Conservation (phyloP, 2,797 vertebrate species). For the Enteromius fasciolatus region DNA sequence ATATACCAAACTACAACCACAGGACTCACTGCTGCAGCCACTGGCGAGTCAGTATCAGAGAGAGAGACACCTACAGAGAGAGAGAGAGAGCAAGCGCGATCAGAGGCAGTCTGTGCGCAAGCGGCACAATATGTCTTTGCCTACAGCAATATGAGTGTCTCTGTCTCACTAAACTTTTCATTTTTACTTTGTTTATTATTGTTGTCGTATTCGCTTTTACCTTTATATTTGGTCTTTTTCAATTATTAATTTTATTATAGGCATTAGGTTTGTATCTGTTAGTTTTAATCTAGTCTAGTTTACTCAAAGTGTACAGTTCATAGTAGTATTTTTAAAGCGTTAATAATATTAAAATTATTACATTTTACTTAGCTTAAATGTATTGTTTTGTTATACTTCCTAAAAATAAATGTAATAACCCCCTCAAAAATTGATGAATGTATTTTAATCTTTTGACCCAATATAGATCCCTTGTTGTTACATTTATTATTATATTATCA, state of each 20-base stretch:
- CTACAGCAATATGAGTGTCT: neutral
- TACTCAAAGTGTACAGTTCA: neutral
- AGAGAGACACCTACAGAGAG: slow-evolving; percentile 20
- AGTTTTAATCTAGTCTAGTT: neutral
- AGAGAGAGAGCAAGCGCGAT: slow-evolving; percentile 13
- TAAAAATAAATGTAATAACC: neutral
- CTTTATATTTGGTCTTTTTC: neutral
- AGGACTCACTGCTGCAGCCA: slow-evolving; percentile 60
- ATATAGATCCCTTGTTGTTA: neutral
- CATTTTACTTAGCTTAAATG: neutral
- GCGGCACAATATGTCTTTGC: neutral
- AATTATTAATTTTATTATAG: neutral
- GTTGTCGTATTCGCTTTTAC: neutral
- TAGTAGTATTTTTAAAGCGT: neutral
- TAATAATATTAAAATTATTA: neutral
- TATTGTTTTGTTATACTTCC: neutral
- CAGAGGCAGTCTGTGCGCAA: neutral
- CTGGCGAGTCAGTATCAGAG: slow-evolving; percentile 41
- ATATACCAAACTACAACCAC: slow-evolving; percentile 69
- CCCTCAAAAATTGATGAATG: neutral
- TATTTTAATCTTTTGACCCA: neutral
- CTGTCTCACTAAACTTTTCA: neutral
- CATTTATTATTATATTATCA: neutral
- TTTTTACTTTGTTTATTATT: neutral
- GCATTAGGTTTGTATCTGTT: neutral